Evolutionary conservation across 30 jellyfish, hydroid and myxozoan genomes (phyloP).

Genomic region (Hydractinia symbiolongicarpus): DNA sequence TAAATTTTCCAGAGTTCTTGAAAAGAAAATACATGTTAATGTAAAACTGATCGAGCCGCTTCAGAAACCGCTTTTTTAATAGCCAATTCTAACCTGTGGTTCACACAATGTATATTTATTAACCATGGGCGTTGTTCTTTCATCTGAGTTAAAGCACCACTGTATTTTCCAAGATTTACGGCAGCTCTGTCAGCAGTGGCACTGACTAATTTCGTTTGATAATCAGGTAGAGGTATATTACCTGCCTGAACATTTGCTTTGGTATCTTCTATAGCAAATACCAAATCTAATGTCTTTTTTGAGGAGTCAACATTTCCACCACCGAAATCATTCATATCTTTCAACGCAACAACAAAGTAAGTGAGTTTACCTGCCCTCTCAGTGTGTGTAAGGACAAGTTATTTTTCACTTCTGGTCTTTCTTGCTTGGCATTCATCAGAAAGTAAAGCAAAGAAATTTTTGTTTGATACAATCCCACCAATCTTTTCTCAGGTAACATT

Average conservation of each 20-base stretch:
- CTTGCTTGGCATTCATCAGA: slow-evolving; percentile 58
- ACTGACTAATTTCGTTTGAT: slow-evolving; percentile 23
- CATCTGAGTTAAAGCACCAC: slow-evolving; percentile 42
- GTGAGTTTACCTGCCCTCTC: slow-evolving; percentile 43
- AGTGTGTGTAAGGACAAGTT: slow-evolving; percentile 39
- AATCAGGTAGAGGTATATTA: slow-evolving; percentile 26
- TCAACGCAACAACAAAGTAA: slow-evolving; percentile 42
- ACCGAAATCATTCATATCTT: slow-evolving; percentile 47
- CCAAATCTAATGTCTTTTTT: slow-evolving; percentile 23
- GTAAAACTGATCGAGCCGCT: slow-evolving; percentile 11
- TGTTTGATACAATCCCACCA: slow-evolving; percentile 6
- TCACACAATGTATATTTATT: slow-evolving; percentile 38
- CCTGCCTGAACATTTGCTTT: neutral
- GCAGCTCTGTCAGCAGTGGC: slow-evolving; percentile 52
- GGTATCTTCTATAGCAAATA: neutral
- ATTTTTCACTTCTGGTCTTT: slow-evolving; percentile 43
- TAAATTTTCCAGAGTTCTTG: slow-evolving; percentile 34
- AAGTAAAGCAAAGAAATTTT: slow-evolving; percentile 35
- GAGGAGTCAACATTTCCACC: slow-evolving; percentile 38
- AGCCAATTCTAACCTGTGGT: slow-evolving; percentile 52
- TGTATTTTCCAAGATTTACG: slow-evolving; percentile 43
- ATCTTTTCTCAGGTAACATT: slow-evolving; percentile 10
- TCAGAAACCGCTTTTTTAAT: slow-evolving; percentile 26
- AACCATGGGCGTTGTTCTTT: slow-evolving; percentile 36
- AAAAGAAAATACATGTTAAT: slow-evolving; percentile 21